These are phyloP conservation scores for Griposia aprilina DNA, from an alignment of 2,888 invertebrate species.

Conservation along the genomic window DNA sequence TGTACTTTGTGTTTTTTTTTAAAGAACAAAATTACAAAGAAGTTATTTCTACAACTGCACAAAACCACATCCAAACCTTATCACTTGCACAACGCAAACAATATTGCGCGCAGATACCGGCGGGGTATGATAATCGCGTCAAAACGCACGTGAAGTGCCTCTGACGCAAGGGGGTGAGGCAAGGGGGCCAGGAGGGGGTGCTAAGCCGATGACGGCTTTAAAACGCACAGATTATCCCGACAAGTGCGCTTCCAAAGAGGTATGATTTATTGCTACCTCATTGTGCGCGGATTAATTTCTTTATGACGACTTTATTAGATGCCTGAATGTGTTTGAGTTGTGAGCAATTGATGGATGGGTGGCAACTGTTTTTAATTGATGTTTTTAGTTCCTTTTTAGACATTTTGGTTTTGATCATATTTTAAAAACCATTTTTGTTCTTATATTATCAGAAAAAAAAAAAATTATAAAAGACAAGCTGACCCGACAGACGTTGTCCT, in stretches of 20 bases:
- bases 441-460: too few relatives aligned
- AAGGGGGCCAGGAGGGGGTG: slow-evolving; percentile 58
- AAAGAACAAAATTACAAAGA: not conserved
- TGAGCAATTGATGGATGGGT: slow-evolving; percentile 30
- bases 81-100: slow-evolving; percentile 76
- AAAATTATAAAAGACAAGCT: too few relatives aligned
- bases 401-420: not conserved
- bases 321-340: slow-evolving; percentile 17
- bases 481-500: too few relatives aligned
- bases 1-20: not conserved
- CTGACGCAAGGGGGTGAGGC: slow-evolving; percentile 62
- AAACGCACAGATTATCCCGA: slow-evolving; percentile 88
- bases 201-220: slow-evolving; percentile 89
- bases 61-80: slow-evolving; percentile 70
- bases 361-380: not conserved
- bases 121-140: slow-evolving; percentile 90
- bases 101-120: slow-evolving; percentile 89
- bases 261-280: slow-evolving; percentile 82
- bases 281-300: slow-evolving; percentile 68
- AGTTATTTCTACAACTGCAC: not conserved
- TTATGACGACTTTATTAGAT: slow-evolving; percentile 51
- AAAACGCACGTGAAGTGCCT: slow-evolving; percentile 90
- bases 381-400: slow-evolving; percentile 5
- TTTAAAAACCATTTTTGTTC: not conserved
- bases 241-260: slow-evolving; percentile 83